A percentile compares a stretch with the other conserved stretches of the same genome.
These are phyloP conservation scores for Andrena marginata DNA, from an alignment of 2,888 invertebrate species.

Conservation along the genomic window DNA sequence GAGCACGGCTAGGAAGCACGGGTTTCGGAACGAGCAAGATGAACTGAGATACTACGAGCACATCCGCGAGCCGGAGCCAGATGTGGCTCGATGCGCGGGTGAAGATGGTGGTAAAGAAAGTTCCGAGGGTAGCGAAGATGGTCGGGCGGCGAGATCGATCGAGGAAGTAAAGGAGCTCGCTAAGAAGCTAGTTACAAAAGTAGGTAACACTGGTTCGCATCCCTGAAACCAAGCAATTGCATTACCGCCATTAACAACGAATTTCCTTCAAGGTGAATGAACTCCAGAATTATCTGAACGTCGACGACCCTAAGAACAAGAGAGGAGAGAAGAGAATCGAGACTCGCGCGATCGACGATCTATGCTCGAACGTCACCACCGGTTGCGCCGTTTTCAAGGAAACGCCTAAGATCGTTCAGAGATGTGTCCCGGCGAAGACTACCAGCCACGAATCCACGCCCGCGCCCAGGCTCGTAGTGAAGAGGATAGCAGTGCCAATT, in stretches of 20 bases:
- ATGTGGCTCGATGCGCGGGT: background rate
- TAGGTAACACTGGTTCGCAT: slow-evolving; percentile 34
- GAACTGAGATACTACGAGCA: slow-evolving; percentile 45
- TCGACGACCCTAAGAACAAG: background rate
- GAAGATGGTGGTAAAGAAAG: background rate
- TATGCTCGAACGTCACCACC: slow-evolving; percentile 30
- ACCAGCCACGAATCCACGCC: background rate
- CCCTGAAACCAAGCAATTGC: background rate
- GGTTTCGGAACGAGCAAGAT: slow-evolving; percentile 35
- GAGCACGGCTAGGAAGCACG: slow-evolving; percentile 17
- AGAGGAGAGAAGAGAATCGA: slow-evolving; percentile 14
- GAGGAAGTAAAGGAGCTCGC: slow-evolving; percentile 74
- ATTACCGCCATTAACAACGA: background rate
- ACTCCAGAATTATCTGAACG: slow-evolving; percentile 60
- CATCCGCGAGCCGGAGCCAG: slow-evolving; percentile 32
- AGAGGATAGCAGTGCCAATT: slow-evolving; percentile 8
- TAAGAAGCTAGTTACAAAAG: slow-evolving; percentile 73
- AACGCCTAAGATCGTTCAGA: background rate
- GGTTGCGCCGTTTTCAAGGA: slow-evolving; percentile 12
- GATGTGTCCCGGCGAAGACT: slow-evolving; percentile 22
- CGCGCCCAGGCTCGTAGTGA: slow-evolving; percentile 1
- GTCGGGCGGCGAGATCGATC: slow-evolving; percentile 62
- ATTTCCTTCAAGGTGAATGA: slow-evolving; percentile 63
- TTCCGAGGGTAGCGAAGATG: background rate
- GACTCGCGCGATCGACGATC: slow-evolving; percentile 38